Evolutionary conservation across 2,113 vertebrate species (phyloP).

Genomic region (Ranitomeya imitator): DNA sequence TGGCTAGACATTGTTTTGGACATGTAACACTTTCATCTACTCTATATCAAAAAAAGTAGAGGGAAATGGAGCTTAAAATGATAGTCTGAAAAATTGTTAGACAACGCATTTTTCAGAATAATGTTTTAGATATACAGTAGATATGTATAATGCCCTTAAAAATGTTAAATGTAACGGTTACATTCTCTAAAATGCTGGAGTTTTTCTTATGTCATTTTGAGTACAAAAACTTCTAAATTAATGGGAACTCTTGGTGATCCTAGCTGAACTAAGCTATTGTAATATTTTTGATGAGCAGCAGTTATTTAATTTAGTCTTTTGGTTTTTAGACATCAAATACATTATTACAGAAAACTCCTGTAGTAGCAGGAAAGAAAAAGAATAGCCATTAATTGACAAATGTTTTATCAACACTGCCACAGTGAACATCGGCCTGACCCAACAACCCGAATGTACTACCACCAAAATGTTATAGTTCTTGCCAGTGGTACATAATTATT

Average conservation of each 20-base stretch:
- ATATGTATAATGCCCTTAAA: conserved; percentile 81
- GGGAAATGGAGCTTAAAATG: neutral
- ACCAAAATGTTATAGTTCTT: neutral
- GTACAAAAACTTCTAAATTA: neutral
- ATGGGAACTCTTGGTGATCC: conserved; percentile 1
- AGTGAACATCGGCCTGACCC: neutral
- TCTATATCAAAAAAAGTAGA: neutral
- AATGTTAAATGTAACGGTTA: conserved; percentile 58
- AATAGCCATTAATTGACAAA: conserved; percentile 57
- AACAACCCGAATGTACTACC: neutral
- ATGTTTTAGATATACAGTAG: conserved; percentile 76
- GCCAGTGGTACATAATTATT: neutral
- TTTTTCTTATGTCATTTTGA: neutral
- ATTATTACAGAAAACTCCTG: neutral
- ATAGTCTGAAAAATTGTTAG: neutral
- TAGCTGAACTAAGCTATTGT: conserved; percentile 1
- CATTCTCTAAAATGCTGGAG: neutral
- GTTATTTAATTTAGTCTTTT: neutral
- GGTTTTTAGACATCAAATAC: neutral
- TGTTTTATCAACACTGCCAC: neutral
- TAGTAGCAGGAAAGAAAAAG: conserved; percentile 76
- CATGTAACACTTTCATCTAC: neutral
- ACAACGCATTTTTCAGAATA: conserved; percentile 54
- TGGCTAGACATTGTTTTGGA: neutral
- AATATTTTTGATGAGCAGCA: neutral